Percentiles rank a stretch among this genome's conserved stretches.
These are phyloP conservation scores for Callorhinus ursinus DNA, from an alignment of 2,113 vertebrate species.

Conservation along the genomic window DNA sequence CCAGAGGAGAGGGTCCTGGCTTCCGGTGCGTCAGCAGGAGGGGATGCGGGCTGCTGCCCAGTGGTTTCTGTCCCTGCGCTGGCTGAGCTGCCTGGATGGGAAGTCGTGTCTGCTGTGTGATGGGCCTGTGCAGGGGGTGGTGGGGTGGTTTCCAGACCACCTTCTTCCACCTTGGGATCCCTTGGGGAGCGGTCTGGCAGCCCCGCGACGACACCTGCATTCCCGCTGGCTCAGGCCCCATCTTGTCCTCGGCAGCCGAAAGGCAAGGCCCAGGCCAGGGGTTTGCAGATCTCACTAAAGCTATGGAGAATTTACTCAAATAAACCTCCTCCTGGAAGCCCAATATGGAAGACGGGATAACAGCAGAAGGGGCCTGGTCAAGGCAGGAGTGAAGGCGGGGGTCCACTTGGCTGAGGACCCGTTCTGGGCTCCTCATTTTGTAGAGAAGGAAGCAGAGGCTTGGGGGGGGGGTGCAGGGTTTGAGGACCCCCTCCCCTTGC, in stretches of 20 bases:
- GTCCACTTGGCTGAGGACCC: not conserved
- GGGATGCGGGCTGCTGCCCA: accelerated
- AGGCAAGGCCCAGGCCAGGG: not conserved
- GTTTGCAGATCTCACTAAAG: not conserved
- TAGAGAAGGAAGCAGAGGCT: not conserved
- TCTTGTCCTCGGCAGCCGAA: not conserved
- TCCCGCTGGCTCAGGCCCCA: not conserved
- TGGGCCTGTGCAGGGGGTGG: accelerated
- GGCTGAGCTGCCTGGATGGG: not conserved
- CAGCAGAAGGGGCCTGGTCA: not conserved
- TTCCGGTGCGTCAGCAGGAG: accelerated
- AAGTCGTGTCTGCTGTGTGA: not conserved
- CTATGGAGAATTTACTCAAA: not conserved
- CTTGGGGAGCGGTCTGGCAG: not conserved
- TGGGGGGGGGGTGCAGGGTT: not conserved
- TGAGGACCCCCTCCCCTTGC: not conserved
- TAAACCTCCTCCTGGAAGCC: not conserved
- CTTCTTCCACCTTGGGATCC: not conserved
- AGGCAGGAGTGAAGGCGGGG: not conserved
- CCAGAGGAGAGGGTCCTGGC: accelerated
- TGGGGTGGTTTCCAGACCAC: no score
- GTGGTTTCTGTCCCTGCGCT: not conserved
- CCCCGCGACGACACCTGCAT: no score
- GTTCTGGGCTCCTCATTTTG: not conserved
- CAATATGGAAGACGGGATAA: accelerated